Evolutionary conservation across 2,797 vertebrate species (phyloP), one percentile per base, ranked within the genome.

Genomic region (Vultur gryphus): DNA sequence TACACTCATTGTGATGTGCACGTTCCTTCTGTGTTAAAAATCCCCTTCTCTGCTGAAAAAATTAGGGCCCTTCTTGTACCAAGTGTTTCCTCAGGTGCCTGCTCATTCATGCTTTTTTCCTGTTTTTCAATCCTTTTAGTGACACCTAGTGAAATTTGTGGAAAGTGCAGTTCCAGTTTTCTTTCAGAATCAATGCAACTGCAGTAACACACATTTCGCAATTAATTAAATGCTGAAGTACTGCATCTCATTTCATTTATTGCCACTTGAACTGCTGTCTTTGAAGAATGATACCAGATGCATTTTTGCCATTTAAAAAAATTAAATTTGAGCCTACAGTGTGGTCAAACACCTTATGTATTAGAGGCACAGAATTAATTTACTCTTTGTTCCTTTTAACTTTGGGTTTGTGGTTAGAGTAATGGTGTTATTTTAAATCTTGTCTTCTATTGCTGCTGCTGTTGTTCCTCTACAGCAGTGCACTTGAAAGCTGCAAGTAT

Each of bases 111-210:
- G 11, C 18, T 43, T 43, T 37, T 31, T 37, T 6, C 10, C 10
- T 11, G 1, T 23, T 94, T 96, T 95, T 44, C 86, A 97, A 18
- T 97, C 91, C 96, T 96, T 95, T 78, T 43, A 83, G 95, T 78
- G 98, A 97, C 98, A 98, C 89, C 98, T 98, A 98, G 98, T 97
- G 98, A 94, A 39, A 4, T 3, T 8, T 33, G 46, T 4, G 58
- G 37, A 73, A 94, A 93, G 79, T 55, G 77, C 88, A 72, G 65
- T 3, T 49, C 31, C 29, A 8, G 48, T 7, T 67, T 51, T 11
- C 65, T 39, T 37, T 3, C 28, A 48, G n/a, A 17, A 35, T 4
- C 31, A 1, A 12, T 2, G 12, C 33, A 20, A 33, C 9, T 18
- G 20, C 52, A 33, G 16, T 0, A 35, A 33, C 9, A 5, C 14